Evolutionary conservation across 2,888 invertebrate species (phyloP).

Genomic region (Exephanes ischioxanthus): DNA sequence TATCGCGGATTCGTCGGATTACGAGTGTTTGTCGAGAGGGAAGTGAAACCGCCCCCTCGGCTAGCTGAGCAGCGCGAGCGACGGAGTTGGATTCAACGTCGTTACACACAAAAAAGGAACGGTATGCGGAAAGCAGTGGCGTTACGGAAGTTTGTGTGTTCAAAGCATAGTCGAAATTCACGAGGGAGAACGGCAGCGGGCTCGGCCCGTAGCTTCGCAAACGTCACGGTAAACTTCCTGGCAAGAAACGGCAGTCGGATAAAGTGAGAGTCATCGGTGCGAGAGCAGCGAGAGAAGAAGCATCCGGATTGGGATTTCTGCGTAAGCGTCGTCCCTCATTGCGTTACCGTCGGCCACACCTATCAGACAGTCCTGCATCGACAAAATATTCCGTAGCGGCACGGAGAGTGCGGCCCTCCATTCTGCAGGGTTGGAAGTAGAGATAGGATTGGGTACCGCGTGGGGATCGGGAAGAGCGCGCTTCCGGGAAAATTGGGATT

Average conservation of each 20-base stretch:
- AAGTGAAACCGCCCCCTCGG: slow-evolving; percentile 12
- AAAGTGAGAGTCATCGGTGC: not conserved
- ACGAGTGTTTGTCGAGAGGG: slow-evolving; percentile 33
- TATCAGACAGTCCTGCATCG: slow-evolving; percentile 26
- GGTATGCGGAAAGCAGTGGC: slow-evolving; percentile 14
- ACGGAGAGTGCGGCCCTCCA: not conserved
- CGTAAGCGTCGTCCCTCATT: slow-evolving; percentile 44
- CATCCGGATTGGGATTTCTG: slow-evolving; percentile 22
- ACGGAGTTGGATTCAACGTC: slow-evolving; percentile 21
- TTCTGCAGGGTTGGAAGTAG: slow-evolving; percentile 6
- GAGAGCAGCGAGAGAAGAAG: slow-evolving; percentile 4
- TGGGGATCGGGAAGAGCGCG: not conserved
- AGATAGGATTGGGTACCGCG: not conserved
- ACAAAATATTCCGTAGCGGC: slow-evolving; percentile 21
- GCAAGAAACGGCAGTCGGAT: slow-evolving; percentile 17
- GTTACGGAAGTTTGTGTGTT: slow-evolving; percentile 36
- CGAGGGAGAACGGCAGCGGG: slow-evolving; percentile 4
- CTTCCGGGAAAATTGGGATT: slow-evolving; percentile 22
- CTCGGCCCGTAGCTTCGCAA: slow-evolving; percentile 39
- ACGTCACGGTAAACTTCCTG: slow-evolving; percentile 52
- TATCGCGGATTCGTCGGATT: slow-evolving; percentile 39
- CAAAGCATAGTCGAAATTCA: slow-evolving; percentile 41
- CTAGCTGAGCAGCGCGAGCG: not conserved
- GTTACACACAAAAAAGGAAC: slow-evolving; percentile 52
- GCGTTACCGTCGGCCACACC: slow-evolving; percentile 29